Base-by-base conservation (phyloP, 2,113 vertebrate genomes). In the Neodontobutis hainanensis region DNA sequence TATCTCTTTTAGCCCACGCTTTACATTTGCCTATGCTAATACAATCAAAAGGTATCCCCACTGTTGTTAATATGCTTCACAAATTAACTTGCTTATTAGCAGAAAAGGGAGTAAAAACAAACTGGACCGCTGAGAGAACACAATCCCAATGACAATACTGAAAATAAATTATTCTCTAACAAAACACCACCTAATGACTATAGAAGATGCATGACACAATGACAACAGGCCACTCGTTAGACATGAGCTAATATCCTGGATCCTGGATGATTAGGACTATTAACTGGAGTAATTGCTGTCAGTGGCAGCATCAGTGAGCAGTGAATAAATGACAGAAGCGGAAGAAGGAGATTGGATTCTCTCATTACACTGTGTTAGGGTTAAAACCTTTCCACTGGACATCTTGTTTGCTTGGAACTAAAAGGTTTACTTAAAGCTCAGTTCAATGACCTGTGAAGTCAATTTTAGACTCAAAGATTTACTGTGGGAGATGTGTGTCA, bases 251-350 rank as follows among this genome's bases (percentile, higher is more conserved):
- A 49, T 61, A 47, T 70, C 58, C 75, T 27, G 16, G 57, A 68
- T 49, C 42, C 32, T 57, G 19, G 19, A 27, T 27, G 68, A 77
- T 61, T 47, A 46, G 55, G 46, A 46, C 52, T 16, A 40, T 51
- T 71, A 65, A 55, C 68, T n/a, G 8, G 7, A 65, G 48, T 49
- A 77, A 78, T 62, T 77, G 46, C 45, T 11, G 35, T 64, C 42
- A 63, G 56, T 7, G 55, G 36, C 46, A 57, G 64, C 60, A 59
- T 57, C 44, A 73, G 49, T 34, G 46, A 9, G 47, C 19, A 61
- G 65, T 56, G 74, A 79, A 84, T 77, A 69, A 78, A 82, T 68
- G 74, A 36, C 7, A 69, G 67, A 11, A 2, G 57, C 43, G 35
- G 73, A 55, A 36, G 67, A 42, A 49, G 49, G 5, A 57, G 65